Evolutionary conservation across 2,113 vertebrate species (phyloP).

Genomic region (Nothobranchius furzeri): DNA sequence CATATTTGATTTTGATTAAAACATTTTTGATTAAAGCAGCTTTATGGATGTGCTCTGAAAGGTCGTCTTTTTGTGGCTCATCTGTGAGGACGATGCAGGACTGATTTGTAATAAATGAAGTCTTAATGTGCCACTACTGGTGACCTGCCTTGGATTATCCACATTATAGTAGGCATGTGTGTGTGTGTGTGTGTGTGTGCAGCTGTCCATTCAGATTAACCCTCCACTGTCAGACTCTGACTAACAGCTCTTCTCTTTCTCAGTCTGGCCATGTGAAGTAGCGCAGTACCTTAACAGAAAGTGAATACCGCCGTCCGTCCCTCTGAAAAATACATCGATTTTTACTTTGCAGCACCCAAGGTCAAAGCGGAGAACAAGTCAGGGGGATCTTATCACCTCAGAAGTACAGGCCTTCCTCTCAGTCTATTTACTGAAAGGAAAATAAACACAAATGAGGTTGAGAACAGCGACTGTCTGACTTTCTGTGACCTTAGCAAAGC

Average conservation of each 20-base stretch:
- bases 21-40: background rate
- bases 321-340: conserved; percentile 69
- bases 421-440: conserved; percentile 49
- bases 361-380: conserved; percentile 59
- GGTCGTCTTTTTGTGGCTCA: no score
- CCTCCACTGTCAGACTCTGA: conserved; percentile 22
- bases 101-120: no score
- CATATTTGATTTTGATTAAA: background rate
- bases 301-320: conserved; percentile 60
- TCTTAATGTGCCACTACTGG: no score
- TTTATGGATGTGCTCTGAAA: background rate
- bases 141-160: no score
- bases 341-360: conserved; percentile 68
- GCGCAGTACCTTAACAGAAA: conserved; percentile 57
- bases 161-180: background rate
- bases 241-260: conserved; percentile 34
- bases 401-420: conserved; percentile 45
- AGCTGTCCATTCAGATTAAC: conserved; percentile 42
- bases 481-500: conserved; percentile 37
- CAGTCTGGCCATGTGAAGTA: conserved; percentile 31
- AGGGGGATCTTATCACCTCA: conserved; percentile 67
- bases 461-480: conserved; percentile 37
- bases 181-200: background rate
- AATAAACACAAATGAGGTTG: conserved; percentile 64
- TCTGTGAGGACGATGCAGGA: no score